Conservation (phyloP, 2,888 invertebrate genomes). For the Embidobia sp. region DNA sequence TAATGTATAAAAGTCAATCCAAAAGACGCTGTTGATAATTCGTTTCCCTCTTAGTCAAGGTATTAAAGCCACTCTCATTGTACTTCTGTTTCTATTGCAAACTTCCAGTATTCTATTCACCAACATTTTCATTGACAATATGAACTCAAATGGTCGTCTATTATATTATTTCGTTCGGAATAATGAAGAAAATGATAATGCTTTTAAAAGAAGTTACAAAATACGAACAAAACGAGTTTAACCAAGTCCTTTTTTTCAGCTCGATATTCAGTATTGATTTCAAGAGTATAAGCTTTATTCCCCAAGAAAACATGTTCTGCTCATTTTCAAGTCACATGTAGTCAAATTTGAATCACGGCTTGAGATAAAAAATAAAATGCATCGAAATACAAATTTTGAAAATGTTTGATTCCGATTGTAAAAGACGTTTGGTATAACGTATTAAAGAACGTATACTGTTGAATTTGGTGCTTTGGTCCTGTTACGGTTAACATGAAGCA, state of each 20-base stretch:
- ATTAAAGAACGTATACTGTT: slow-evolving; percentile 58
- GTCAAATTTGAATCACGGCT: no score
- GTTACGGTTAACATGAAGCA: slow-evolving; percentile 60
- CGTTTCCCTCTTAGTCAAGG: slow-evolving; percentile 69
- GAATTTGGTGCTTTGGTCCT: slow-evolving; percentile 50
- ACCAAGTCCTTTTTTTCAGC: slow-evolving; percentile 4
- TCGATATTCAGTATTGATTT: background rate
- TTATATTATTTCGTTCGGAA: slow-evolving; percentile 44
- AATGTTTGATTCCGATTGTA: slow-evolving; percentile 8
- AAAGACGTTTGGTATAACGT: slow-evolving; percentile 35
- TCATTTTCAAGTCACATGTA: no score
- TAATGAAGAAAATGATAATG: slow-evolving; percentile 49
- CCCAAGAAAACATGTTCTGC: no score
- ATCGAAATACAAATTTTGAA: background rate
- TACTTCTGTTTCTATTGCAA: slow-evolving; percentile 67
- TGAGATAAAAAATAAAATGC: no score
- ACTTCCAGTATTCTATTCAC: slow-evolving; percentile 63
- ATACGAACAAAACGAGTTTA: slow-evolving; percentile 24
- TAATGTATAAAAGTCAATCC: slow-evolving; percentile 57
- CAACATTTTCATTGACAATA: slow-evolving; percentile 60
- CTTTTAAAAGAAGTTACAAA: slow-evolving; percentile 31
- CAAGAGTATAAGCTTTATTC: no score
- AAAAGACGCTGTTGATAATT: slow-evolving; percentile 64
- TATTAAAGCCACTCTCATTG: slow-evolving; percentile 70
- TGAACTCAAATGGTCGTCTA: slow-evolving; percentile 53